phyloP scores from a whole-genome alignment of 2,888 invertebrate species.

The Embidobia sp. region DNA sequence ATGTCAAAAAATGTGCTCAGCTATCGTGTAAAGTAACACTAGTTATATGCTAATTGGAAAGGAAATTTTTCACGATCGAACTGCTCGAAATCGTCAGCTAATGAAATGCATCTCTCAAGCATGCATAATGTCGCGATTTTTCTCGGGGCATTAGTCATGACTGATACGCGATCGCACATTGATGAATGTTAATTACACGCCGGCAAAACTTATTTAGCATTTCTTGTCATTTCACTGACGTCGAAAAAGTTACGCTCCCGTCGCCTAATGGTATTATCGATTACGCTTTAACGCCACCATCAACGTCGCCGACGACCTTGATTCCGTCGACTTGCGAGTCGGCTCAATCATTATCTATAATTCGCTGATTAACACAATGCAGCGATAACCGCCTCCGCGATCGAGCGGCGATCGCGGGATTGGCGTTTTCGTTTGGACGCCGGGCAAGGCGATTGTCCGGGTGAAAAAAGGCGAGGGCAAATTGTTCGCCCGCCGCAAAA shows the following conservation, averaged over 20 bases:
- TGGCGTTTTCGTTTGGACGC: neutral
- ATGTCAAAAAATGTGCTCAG: too few relatives aligned
- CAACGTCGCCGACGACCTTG: constrained; percentile 13
- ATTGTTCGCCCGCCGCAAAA: too few relatives aligned
- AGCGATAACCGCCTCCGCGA: neutral
- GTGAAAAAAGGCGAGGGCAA: too few relatives aligned
- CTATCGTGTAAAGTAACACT: too few relatives aligned
- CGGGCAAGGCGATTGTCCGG: too few relatives aligned
- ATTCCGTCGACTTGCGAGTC: constrained; percentile 5
- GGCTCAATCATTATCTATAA: constrained; percentile 24
- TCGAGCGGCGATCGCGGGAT: neutral
- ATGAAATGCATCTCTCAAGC: too few relatives aligned
- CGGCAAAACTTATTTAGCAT: constrained; percentile 1
- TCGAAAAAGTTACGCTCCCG: neutral
- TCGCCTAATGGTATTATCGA: constrained; percentile 1
- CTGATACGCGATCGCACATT: constrained; percentile 1
- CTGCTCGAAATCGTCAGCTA: too few relatives aligned
- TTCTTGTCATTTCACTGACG: constrained; percentile 1
- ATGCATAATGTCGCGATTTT: neutral
- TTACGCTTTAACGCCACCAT: constrained; percentile 2
- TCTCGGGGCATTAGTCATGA: neutral
- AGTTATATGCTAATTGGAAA: too few relatives aligned
- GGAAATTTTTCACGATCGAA: too few relatives aligned
- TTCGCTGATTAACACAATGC: constrained; percentile 13
- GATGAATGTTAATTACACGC: constrained; percentile 1